Base-by-base conservation (phyloP, 2,888 invertebrate genomes). In the Tenthredo amoena region DNA sequence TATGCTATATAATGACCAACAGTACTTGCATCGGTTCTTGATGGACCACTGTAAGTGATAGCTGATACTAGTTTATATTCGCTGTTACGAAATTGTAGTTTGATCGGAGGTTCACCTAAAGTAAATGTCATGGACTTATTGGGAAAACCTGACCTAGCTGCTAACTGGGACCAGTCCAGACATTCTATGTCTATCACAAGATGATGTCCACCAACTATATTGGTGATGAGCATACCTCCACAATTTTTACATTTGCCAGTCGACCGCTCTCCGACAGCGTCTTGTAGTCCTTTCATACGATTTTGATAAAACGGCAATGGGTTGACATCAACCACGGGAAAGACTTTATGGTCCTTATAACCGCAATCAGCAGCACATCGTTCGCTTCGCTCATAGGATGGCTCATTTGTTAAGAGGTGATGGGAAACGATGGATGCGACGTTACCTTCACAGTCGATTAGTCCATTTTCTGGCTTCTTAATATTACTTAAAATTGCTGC, bases 161-260 rank as follows among this genome's bases (percentile, higher is more conserved):
- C 74, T 2, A 76, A 47, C 26, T 47, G 7, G 12, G 26, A 10
- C 43, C 43, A 47, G 3, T 40, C 43, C 2, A 74, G 74, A 43
- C 74, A 74, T n/a, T 74, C 74, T 12, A 74, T 9, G 15, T 74
- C 74, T 74, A 74, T 21, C 18, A 74, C 12, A 74, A 74, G 18
- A 47, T 74, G 74, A 74, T 40, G 21, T n/a, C 74, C 74, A 7
- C 43, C 74, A 43, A 21, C 21, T 15, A 18, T 21, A 74, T 74
- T n/a, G 7, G n/a, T 21, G 31, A 34, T 71, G n/a, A 62, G 62
- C 15, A 21, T 5, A 21, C 21, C 12, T 18, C 74, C 34, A 71
- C 71, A 71, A 71, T 15, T 15, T 34, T 31, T 15, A 34, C 71
- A 71, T 31, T 31, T 15, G 12, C 31, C 34, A 37, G 34, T 71